Base-by-base conservation (phyloP, 2,797 vertebrate species). In the Chaenodraco wilsoni region DNA sequence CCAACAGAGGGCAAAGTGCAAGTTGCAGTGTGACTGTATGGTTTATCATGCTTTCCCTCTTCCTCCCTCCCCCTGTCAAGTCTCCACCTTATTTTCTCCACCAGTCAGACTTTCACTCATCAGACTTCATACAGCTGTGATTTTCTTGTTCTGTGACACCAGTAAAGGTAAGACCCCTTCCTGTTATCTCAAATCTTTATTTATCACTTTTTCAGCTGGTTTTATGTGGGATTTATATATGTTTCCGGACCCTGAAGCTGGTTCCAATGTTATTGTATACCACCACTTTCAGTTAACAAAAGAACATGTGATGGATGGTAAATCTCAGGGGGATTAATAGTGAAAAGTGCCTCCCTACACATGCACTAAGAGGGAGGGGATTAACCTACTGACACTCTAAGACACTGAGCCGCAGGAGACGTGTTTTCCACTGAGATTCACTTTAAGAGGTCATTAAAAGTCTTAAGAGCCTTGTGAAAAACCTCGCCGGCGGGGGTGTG, bases 1-100 rank as follows among this genome's bases (percentile, higher is more conserved):
- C 87, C 75, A 84, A 88, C 78, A 88, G 80, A 89, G 92, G 88
- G 86, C 92, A 92, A 93, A 92, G 92, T 92, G 76, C 91, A 89
- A 65, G 46, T 63, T 69, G 43, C 16, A 65, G 74, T 67, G 60
- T 68, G 73, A 74, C 82, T 71, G 65, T 70, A 65, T 13, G 71
- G n/a, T 78, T 79, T 65, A 85, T 83, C 86, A 73, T 55, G 56
- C 78, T 78, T 51, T 68, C 82, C 78, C 74, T 74, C 69, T 41
- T 61, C 49, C 84, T 83, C 78, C 79, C 85, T 82, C 83, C 82
- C 82, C 65, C 56, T 62, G 75, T 82, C 44, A 82, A 86, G 85
- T 88, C 91, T 89, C 88, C 88, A 88, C 89, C 88, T 89, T 40
- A 13, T 66, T 85, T 77, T 74, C 61, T 61, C 31, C 5, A 61